Base-by-base conservation (phyloP, 2,797 vertebrate genomes). In the Parotocinclus haroldoi region DNA sequence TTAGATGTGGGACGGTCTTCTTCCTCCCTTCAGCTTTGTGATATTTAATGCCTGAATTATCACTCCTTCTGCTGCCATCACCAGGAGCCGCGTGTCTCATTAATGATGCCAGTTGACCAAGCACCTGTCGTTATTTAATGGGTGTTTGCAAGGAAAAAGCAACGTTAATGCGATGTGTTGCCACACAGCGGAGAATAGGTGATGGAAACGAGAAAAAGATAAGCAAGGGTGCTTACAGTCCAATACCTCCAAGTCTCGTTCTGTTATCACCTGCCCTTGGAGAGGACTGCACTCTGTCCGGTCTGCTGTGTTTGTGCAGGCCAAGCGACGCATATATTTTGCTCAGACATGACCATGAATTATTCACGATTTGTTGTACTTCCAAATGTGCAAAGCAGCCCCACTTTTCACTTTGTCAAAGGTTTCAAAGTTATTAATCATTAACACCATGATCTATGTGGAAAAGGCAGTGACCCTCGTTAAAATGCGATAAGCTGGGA, bases 51-150 rank as follows among this genome's bases (percentile, higher is more conserved):
- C 37, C 80, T 89, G 74, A 89, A 91, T 91, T 87, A 90, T 91
- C 74, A 91, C 71, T 83, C 74, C 81, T 68, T 66, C 75, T 72
- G 65, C 82, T 72, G 65, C 82, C 64, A 53, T 78, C 80, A 85
- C 81, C 80, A 89, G 90, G 87, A 80, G 84, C 88, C 88, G 83
- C 88, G 93, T 95, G 91, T 95, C 94, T 92, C 91, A 93, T 94
- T 93, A 91, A 92, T 91, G 88, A 84, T 80, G 82, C 88, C 75
- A 82, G 87, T 89, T 83, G 46, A 84, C 73, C 79, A 87, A 89
- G 82, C 64, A 66, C 79, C 66, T 80, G 95, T 79, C 83, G 95
- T 94, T 92, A 95, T 94, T 95, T 88, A 96, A 81, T 71, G 82
- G 78, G 80, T 71, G 86, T 88, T 81, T 82, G 91, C 83, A 84